Evolutionary conservation across 1,140 invertebrate genomes (phyloP).

Genomic region (Drosophila melanogaster): Release_6_plus_ISO1_MT NT_033777.3:28321001-28321500

Average conservation of each 20-base stretch:
- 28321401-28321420: constrained; percentile 98
- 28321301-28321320: neutral
- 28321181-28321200: constrained; percentile 92
- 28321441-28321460: constrained; percentile 99
- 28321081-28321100: constrained; percentile 86
- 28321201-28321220: constrained; percentile 92
- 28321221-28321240: constrained; percentile 94
- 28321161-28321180: constrained; percentile 97
- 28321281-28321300: constrained; percentile 74
- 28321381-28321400: constrained; percentile 96
- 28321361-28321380: constrained; percentile 90
- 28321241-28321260: constrained; percentile 99
- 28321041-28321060: constrained; percentile 72
- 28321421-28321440: constrained; percentile 96
- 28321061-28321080: constrained; percentile 87
- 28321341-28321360: neutral
- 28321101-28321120: constrained; percentile 84
- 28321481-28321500: constrained; percentile 95
- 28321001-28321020: constrained; percentile 82
- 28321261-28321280: constrained; percentile 99
- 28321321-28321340: neutral
- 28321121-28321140: constrained; percentile 86
- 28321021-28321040: constrained; percentile 72
- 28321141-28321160: constrained; percentile 92
- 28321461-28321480: constrained; percentile 97